Conservation (phyloP, 2,888 invertebrate species). For the Tetragonisca angustula region DNA sequence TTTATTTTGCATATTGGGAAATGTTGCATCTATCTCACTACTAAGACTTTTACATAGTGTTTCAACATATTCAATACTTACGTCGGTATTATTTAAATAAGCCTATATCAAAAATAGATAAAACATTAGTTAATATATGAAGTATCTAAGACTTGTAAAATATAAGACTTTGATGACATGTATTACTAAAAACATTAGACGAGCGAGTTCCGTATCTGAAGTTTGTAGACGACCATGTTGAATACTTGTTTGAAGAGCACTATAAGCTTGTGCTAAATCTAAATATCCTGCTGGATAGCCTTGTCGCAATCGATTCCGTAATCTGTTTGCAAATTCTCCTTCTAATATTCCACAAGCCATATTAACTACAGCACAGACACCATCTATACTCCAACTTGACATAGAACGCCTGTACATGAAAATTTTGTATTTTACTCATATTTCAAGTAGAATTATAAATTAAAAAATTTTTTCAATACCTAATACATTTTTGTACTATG, state of each 20-base stretch:
- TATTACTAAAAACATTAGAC: constrained; percentile 91
- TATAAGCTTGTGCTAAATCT: constrained; percentile 93
- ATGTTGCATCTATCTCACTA: constrained; percentile 88
- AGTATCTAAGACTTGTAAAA: constrained; percentile 3
- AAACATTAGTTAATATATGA: neutral
- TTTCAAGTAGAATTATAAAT: neutral
- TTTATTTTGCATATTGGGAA: constrained; percentile 86
- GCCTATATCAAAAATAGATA: constrained; percentile 85
- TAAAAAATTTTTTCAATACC: constrained; percentile 84
- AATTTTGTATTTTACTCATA: neutral
- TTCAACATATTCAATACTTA: constrained; percentile 95
- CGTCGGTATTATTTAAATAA: constrained; percentile 95
- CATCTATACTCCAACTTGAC: constrained; percentile 96
- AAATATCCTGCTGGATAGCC: constrained; percentile 92
- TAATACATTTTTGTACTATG: constrained; percentile 97
- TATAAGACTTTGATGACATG: neutral
- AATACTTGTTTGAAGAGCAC: constrained; percentile 91
- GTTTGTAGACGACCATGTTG: constrained; percentile 93
- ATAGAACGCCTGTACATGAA: constrained; percentile 92
- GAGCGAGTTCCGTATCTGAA: constrained; percentile 91
- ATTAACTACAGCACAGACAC: constrained; percentile 98
- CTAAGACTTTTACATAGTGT: constrained; percentile 92
- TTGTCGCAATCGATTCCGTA: constrained; percentile 90
- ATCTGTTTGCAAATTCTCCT: constrained; percentile 91
- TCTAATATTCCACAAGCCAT: constrained; percentile 95